phyloP scores from a whole-genome alignment of 2,113 vertebrate species.

The Pagrus major region DNA sequence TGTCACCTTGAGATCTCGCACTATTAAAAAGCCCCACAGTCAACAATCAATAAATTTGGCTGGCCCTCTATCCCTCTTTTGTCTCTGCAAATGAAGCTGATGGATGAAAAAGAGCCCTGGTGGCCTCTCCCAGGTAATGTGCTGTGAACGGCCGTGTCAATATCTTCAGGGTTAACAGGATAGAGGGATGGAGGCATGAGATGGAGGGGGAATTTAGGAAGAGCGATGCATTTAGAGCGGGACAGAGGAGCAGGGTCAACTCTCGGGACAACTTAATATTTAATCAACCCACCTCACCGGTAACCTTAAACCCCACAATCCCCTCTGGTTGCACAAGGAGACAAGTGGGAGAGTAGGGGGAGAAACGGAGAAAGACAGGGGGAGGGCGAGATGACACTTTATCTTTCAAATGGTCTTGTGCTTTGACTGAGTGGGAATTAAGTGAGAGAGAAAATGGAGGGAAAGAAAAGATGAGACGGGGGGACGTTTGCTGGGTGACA shows the following conservation, averaged over 20 bases:
- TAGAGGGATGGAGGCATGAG: slow-evolving; percentile 14
- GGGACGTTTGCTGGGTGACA: slow-evolving; percentile 22
- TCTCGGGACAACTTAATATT: slow-evolving; percentile 79
- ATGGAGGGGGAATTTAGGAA: neutral
- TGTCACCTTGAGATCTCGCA: slow-evolving; percentile 62
- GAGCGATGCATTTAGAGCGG: slow-evolving; percentile 36
- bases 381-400: slow-evolving; percentile 39
- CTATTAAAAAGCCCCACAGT: slow-evolving; percentile 35
- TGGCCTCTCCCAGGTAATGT: slow-evolving; percentile 58
- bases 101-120: slow-evolving; percentile 58
- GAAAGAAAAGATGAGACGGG: slow-evolving; percentile 14
- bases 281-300: slow-evolving; percentile 67
- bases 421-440: slow-evolving; percentile 51
- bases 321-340: slow-evolving; percentile 48
- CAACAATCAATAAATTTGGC: slow-evolving; percentile 68
- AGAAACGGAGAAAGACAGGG: neutral
- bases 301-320: slow-evolving; percentile 71
- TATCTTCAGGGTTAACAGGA: slow-evolving; percentile 55
- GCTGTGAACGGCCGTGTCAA: slow-evolving; percentile 55
- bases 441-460: slow-evolving; percentile 26
- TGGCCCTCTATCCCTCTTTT: slow-evolving; percentile 50
- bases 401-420: slow-evolving; percentile 47
- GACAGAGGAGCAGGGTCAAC: slow-evolving; percentile 61
- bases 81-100: slow-evolving; percentile 67
- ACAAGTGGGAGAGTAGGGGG: slow-evolving; percentile 15